Evolutionary conservation across 2,113 vertebrate genomes (phyloP), one percentile per base, ranked within the genome.

Genomic region (Cnemophilus loriae): DNA sequence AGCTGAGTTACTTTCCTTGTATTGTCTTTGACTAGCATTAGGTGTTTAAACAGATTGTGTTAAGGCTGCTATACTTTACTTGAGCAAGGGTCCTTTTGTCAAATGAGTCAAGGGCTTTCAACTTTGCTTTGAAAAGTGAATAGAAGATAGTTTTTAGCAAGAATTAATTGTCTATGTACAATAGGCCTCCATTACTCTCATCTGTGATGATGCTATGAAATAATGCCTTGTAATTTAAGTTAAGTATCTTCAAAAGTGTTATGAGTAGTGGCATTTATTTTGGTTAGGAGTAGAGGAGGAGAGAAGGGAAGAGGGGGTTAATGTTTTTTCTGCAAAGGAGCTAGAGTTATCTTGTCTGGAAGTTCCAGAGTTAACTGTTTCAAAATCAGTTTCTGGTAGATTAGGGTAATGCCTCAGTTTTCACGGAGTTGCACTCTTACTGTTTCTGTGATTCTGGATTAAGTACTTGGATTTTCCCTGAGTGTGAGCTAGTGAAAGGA

Each of bases 1-100:
- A 86, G 46, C 28, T 60, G 28, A 44, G 64, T 50, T 91, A 56
- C 63, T 94, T 96, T 78, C 89, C 78, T 93, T 82, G 60, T 89
- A 60, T 91, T 95, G 81, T 94, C 87, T 89, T 87, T 46, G 67
- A 67, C 49, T 61, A 70, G 26, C 35, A 44, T 71, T 73, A 92
- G 86, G 83, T 90, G 78, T 84, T 91, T 47, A 80, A 95, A 61
- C 41, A 90, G 78, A 37, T 87, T 74, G 55, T 88, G 21, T n/a
- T 49, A 73, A 50, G 27, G 30, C 70, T 64, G 18, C 41, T 53
- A 0, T 49, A 33, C 15, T 41, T 81, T 30, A 20, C 47, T 68
- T 44, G 33, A 75, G 50, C 37, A 39, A 15, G 82, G 50, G 37
- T 70, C 60, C 23, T 83, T 92, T 85, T 84, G 27, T 84, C 27